Evolutionary conservation across 2,113 vertebrate genomes (phyloP).

Genomic region (Pithys albifrons): DNA sequence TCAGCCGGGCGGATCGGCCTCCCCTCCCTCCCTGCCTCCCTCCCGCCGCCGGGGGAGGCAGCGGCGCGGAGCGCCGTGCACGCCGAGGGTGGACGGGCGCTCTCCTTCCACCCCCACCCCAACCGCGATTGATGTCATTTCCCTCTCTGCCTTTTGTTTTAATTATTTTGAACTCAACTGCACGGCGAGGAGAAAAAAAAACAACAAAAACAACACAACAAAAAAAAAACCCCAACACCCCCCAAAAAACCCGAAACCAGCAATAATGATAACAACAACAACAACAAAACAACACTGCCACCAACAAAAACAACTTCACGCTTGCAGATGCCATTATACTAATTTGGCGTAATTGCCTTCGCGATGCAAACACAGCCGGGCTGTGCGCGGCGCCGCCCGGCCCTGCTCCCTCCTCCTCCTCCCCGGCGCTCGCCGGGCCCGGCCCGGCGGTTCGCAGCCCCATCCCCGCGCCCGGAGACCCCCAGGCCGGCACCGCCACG

Average conservation of each 20-base stretch:
- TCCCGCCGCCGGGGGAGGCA: background rate
- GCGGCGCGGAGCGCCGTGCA: background rate
- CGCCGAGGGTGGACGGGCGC: no score
- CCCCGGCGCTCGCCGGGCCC: no score
- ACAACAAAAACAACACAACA: background rate
- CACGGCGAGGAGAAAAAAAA: background rate
- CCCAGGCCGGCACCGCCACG: no score
- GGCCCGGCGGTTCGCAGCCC: no score
- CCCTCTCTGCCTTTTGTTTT: constrained; percentile 13
- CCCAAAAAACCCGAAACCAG: background rate
- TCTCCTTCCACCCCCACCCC: no score
- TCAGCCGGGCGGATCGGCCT: background rate
- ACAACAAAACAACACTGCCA: background rate
- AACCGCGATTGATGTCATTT: background rate
- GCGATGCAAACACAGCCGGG: background rate
- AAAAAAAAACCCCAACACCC: background rate
- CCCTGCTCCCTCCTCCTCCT: background rate
- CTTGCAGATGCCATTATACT: background rate
- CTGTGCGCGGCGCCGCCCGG: background rate
- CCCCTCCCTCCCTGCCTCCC: no score
- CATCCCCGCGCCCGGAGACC: no score
- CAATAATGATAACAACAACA: background rate
- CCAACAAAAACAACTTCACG: background rate
- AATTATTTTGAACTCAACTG: constrained; percentile 38
- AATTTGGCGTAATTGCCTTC: background rate